Base-by-base conservation (phyloP, 2,888 invertebrate genomes). In the Coremacera marginata region DNA sequence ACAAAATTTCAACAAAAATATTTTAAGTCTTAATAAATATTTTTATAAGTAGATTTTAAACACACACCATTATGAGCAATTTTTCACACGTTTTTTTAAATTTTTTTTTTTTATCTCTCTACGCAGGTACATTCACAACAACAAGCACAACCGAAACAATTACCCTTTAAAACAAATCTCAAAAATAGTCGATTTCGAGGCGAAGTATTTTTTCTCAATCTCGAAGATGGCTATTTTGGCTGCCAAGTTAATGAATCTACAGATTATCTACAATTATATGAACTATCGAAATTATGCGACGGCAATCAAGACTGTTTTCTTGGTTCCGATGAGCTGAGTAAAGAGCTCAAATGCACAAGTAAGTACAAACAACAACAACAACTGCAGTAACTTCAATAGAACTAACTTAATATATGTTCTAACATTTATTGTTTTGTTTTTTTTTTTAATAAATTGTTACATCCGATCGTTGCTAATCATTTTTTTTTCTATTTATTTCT, bases 231-330 rank as follows among this genome's bases (percentile, higher is more conserved):
- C 89, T 97, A 96, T 91, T 98, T 98, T 91, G 97, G 97, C 88
- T 98, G 97, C 91, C 97, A 98, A 93, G 96, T 97, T 87, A 98
- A 98, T 92, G 96, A 96, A 92, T 97, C 97, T 86, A 95, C 95
- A 89, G 96, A 97, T 91, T 95, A 97, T 89, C 92, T 98, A 90
- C 97, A 98, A 92, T 92, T 98, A 89, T 96, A 96, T 92, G 96
- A 97, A 92, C 92, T 98, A 90, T 97, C 97, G 84, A 96, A 95
- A 92, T 92, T 98, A 88, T 98, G 97, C 92, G 97, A 98, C 91
- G 95, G 95, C 86, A 92, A 93, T 86, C 93, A 94, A 85, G 95
- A 98, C 90, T 98, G 97, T 90, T 98, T 93, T 91, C 93, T 94
- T 90, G 96, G 96, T 88, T 96, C 96, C 88, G 97, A 98, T 90